These are phyloP conservation scores for Anoplolepis gracilipes DNA, from an alignment of 1,140 invertebrate species.

Conservation along the genomic window DNA sequence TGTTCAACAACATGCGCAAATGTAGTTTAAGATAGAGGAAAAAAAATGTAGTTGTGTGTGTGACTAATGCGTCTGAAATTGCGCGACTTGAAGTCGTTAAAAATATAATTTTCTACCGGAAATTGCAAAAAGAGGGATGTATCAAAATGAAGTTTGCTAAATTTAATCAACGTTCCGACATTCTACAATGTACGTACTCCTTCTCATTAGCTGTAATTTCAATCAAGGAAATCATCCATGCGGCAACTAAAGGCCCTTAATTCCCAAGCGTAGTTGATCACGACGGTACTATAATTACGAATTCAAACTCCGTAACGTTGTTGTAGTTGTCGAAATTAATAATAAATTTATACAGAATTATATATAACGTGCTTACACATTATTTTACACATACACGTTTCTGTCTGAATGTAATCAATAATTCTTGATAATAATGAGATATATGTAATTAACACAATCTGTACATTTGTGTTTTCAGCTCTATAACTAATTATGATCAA, in stretches of 20 bases:
- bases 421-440: not conserved
- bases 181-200: not conserved
- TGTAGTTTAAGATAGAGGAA: not conserved
- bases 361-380: not conserved
- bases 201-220: conserved; percentile 33
- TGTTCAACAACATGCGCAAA: not conserved
- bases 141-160: not conserved
- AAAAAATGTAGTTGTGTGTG: not conserved
- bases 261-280: conserved; percentile 41
- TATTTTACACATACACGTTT: not conserved
- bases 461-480: not conserved
- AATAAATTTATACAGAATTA: conserved; percentile 12
- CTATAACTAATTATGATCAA: not conserved
- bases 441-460: not conserved
- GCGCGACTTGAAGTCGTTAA: not conserved
- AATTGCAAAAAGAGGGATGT: not conserved
- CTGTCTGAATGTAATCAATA: not conserved
- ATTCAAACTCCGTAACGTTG: conserved; percentile 21
- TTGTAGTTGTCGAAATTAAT: conserved; percentile 18
- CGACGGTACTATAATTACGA: conserved; percentile 28
- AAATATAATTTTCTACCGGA: not conserved
- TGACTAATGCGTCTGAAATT: not conserved
- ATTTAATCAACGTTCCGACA: conserved; percentile 33
- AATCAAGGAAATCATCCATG: conserved; percentile 34
- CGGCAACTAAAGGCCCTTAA: conserved; percentile 6